Percentiles rank a stretch among this genome's conserved stretches.
phyloP scores from a whole-genome alignment of 2,113 vertebrate species.

The Caretta caretta region DNA sequence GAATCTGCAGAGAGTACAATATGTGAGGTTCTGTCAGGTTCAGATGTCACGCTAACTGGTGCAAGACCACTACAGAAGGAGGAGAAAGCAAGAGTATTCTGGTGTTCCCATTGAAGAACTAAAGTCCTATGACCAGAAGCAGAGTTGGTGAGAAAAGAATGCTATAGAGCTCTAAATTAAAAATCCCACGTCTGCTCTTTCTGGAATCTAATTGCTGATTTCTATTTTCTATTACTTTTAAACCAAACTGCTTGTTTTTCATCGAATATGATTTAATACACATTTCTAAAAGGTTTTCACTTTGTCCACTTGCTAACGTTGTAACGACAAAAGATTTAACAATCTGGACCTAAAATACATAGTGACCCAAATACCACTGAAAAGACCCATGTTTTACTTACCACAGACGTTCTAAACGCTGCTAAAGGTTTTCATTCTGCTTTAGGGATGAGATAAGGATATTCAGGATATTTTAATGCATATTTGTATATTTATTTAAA shows the following conservation, averaged over 20 bases:
- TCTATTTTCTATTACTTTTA: background rate
- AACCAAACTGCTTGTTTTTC: background rate
- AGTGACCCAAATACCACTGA: background rate
- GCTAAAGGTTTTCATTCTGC: background rate
- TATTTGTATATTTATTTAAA: background rate
- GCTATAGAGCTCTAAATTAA: background rate
- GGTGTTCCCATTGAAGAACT: background rate
- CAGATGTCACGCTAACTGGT: background rate
- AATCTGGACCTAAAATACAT: background rate
- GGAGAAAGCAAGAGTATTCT: background rate
- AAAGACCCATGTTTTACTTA: background rate
- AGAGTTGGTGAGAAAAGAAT: background rate
- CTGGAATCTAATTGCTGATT: background rate
- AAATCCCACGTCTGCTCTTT: background rate
- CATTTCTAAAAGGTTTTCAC: background rate
- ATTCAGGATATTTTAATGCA: background rate
- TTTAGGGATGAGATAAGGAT: background rate
- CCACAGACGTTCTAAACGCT: background rate
- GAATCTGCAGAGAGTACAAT: background rate
- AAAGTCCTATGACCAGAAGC: background rate
- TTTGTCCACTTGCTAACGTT: too few species aligned
- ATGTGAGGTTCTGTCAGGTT: background rate
- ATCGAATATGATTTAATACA: background rate
- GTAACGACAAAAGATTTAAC: background rate
- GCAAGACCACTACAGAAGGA: background rate